A percentile compares a stretch with the other conserved stretches of the same genome.
Conservation (phyloP, 2,888 invertebrate species). For the Pycnomerus fuliginosus region DNA sequence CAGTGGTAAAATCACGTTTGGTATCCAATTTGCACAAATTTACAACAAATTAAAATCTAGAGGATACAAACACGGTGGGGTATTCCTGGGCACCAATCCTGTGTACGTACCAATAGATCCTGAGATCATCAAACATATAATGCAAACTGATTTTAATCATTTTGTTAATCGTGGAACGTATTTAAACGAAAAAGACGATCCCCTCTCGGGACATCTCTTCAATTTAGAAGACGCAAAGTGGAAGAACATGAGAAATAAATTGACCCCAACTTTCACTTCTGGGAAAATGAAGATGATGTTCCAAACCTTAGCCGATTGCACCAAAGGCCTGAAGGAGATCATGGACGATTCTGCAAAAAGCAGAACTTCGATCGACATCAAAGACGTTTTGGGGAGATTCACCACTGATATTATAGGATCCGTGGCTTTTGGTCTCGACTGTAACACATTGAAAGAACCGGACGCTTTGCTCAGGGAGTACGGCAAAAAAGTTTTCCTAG, state of each 20-base stretch:
- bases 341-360: neutral
- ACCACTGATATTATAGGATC: slow-evolving; percentile 57
- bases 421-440: slow-evolving; percentile 59
- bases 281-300: slow-evolving; percentile 1
- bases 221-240: slow-evolving; percentile 31
- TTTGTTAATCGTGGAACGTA: slow-evolving; percentile 42
- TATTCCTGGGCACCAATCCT: slow-evolving; percentile 33
- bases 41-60: neutral
- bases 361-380: slow-evolving; percentile 42
- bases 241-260: slow-evolving; percentile 43
- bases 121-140: slow-evolving; percentile 41
- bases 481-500: neutral
- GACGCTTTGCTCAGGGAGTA: slow-evolving; percentile 51
- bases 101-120: slow-evolving; percentile 41
- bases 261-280: slow-evolving; percentile 31
- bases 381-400: slow-evolving; percentile 50
- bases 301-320: neutral
- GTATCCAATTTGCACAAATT: neutral
- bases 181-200: slow-evolving; percentile 37
- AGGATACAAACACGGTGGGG: neutral
- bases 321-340: neutral
- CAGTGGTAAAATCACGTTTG: neutral
- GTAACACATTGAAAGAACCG: slow-evolving; percentile 55
- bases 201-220: slow-evolving; percentile 3
- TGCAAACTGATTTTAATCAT: slow-evolving; percentile 44